These are phyloP conservation scores for Acromyrmex echinatior DNA, from an alignment of 1,140 invertebrate species.

Conservation along the genomic window DNA sequence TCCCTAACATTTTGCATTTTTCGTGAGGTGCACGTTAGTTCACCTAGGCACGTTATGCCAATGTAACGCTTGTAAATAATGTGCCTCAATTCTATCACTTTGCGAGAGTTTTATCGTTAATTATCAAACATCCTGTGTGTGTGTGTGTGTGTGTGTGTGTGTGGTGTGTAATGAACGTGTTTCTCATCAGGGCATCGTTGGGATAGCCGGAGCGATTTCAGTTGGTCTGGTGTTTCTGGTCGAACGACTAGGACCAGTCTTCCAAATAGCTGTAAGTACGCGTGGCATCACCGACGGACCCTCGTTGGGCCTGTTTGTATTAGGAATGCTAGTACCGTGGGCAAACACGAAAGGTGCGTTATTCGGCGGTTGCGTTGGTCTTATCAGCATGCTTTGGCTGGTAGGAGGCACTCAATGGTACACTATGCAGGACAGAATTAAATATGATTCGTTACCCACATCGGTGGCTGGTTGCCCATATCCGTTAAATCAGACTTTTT, in stretches of 20 bases:
- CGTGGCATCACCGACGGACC: conserved; percentile 87
- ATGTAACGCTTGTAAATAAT: too few species aligned
- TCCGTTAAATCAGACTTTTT: conserved; percentile 68
- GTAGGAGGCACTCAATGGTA: conserved; percentile 87
- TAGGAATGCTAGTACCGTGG: conserved; percentile 87
- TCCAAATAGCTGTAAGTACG: conserved; percentile 85
- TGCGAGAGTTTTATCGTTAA: too few species aligned
- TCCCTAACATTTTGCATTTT: too few species aligned
- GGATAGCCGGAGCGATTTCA: conserved; percentile 84
- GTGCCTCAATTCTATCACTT: too few species aligned
- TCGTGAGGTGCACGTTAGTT: too few species aligned
- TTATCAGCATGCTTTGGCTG: conserved; percentile 87
- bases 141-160: too few species aligned
- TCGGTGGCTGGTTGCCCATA: conserved; percentile 83
- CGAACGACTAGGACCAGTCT: conserved; percentile 81
- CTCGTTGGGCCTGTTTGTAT: conserved; percentile 86
- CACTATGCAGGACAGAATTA: conserved; percentile 80
- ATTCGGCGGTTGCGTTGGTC: conserved; percentile 84
- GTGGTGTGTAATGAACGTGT: too few species aligned
- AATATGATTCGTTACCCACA: conserved; percentile 75
- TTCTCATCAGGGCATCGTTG: conserved; percentile 77
- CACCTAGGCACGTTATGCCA: too few species aligned
- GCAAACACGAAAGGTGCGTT: conserved; percentile 87
- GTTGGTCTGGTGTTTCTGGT: conserved; percentile 87
- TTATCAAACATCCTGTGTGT: too few species aligned